Evolutionary conservation across 2,888 invertebrate species (phyloP).

Genomic region (Mythimna albipuncta): DNA sequence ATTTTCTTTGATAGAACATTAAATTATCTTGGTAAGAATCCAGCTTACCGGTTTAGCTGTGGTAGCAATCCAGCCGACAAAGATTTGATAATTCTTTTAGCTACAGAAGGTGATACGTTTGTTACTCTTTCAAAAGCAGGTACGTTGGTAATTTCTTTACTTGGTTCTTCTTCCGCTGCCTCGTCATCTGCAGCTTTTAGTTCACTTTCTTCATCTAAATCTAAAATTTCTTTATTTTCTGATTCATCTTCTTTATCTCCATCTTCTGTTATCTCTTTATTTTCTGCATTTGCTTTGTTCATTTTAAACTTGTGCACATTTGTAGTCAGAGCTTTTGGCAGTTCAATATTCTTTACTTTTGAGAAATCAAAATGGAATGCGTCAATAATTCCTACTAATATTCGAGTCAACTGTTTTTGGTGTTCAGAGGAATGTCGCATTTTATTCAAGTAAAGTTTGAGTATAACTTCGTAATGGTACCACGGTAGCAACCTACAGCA

Average conservation of each 20-base stretch:
- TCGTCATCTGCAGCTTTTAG: conserved; percentile 84
- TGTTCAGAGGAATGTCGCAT: conserved; percentile 93
- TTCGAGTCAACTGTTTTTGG: conserved; percentile 95
- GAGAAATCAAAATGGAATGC: conserved; percentile 97
- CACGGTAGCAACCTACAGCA: conserved; percentile 96
- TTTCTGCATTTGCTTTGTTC: conserved; percentile 62
- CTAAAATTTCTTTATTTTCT: conserved; percentile 71
- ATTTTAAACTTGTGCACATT: conserved; percentile 71
- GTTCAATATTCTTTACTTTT: conserved; percentile 86
- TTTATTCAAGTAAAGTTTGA: conserved; percentile 95
- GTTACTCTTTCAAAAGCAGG: conserved; percentile 87
- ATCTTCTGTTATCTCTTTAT: conserved; percentile 55
- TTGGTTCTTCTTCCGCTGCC: conserved; percentile 74
- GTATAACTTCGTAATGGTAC: conserved; percentile 96
- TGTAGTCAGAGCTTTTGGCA: conserved; percentile 79
- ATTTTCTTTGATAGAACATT: neutral
- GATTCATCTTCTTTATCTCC: conserved; percentile 56
- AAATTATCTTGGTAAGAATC: neutral
- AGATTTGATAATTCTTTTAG: conserved; percentile 93
- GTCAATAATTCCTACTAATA: conserved; percentile 95
- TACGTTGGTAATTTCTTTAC: conserved; percentile 75
- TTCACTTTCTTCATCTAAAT: conserved; percentile 76
- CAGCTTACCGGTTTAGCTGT: conserved; percentile 92
- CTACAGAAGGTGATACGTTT: conserved; percentile 92
- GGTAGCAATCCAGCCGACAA: conserved; percentile 94